Base-by-base conservation (phyloP, 2,797 vertebrate species). In the Heliangelus exortis region DNA sequence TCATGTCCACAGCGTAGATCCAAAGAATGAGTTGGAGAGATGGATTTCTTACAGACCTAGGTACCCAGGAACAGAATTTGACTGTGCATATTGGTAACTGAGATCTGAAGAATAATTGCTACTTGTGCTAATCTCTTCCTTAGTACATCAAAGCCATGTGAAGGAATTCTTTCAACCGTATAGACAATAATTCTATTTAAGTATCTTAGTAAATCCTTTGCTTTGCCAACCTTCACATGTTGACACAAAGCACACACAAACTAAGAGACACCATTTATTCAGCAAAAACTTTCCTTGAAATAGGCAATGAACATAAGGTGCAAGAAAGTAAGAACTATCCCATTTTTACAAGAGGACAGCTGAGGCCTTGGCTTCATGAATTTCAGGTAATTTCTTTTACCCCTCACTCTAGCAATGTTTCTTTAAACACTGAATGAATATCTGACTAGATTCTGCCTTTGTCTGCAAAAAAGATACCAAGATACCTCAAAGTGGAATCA, bases 251-350 rank as follows among this genome's bases (percentile, higher is more conserved):
- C 3, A 7, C 10, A 9, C 2, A 3, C 15, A 48, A 77, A 58
- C 31, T 47, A 43, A 58, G 28, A n/a, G 15, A 65, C 2, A 54
- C 22, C 1, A 1, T 19, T 51, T 66, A 23, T 61, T 80, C 0
- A 45, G 31, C 15, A 68, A 67, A 67, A 86, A 12, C 14, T 26
- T 76, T 33, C 65, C 36, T 78, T 25, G 48, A 62, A 54, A 53
- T 2, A 67, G 6, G 6, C 12, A 58, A 41, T 5, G 11, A 78
- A 33, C 1, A 0, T 4, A 50, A 73, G 6, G 19, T 11, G 2
- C 28, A 41, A 84, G 12, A 69, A 84, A 53, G 3, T 31, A 51
- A 50, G 20, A 53, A 50, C 7, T 34, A 39, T 20, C 5, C 19
- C 54, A 6, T 31, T 77, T 76, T 77, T 28, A 43, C 8, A 18